Evolutionary conservation across 2,888 invertebrate species (phyloP), one percentile per base, ranked within the genome.

Genomic region (Plebejus anna): DNA sequence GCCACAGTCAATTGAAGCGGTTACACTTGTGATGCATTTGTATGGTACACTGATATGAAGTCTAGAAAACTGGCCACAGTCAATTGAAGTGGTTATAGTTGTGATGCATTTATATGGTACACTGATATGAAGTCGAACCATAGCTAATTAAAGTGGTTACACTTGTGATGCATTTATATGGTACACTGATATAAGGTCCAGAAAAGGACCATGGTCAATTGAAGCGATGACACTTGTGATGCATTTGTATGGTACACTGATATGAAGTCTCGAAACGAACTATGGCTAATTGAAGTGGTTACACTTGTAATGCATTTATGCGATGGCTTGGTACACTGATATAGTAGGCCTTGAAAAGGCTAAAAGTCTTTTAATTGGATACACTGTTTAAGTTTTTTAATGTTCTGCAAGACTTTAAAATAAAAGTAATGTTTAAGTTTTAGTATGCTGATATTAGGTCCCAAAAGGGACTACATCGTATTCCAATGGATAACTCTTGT

Each of bases 241-340:
- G 47, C 11, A 66, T 75, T 80, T 66, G 78, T 13, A 78, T 76
- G 76, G 38, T 11, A 36, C 5, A n/a, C 47, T 47, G 47, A 47
- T 13, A 16, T 22, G 0, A 36, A 32, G 47, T 16, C 70, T 66
- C 7, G 3, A 75, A 36, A 47, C 38, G 2, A 22, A 59, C 75
- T 22, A 22, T 9, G 9, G 42, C 2, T 7, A 32, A 42, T 42
- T 42, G 2, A 42, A 42, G 2, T 42, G 42, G 2, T 42, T 9
- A 42, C 47, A 47, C 9, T 9, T 47, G 47, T 47, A 9, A 47
- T 47, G 47, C 9, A 47, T 47, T 47, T 11, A 47, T 59, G 13
- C 5, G 59, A 47, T 47, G 47, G 2, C 47, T 47, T 11, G 47
- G 47, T 55, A 55, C 16, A 16, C 71, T 59, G 59, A 59, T 59